A percentile compares a stretch with the other conserved stretches of the same genome.
phyloP scores from a whole-genome alignment of 2,888 invertebrate genomes.

The Cordylochernes scorpioides region DNA sequence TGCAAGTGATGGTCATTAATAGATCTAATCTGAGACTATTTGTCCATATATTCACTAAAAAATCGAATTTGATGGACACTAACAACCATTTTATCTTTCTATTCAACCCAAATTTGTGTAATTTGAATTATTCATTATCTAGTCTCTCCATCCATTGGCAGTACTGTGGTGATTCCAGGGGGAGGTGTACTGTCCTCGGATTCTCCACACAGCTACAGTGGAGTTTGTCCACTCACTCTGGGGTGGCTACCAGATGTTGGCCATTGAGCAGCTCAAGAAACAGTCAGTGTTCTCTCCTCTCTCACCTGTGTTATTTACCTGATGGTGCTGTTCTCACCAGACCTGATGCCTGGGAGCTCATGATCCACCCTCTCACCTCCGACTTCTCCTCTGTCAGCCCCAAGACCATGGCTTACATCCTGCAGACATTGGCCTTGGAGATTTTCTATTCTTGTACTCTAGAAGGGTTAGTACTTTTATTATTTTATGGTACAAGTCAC shows the following conservation, averaged over 20 bases:
- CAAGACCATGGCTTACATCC: slow-evolving; percentile 8
- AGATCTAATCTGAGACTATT: no score
- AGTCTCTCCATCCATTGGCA: no score
- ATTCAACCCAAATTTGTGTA: not conserved
- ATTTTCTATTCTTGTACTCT: slow-evolving; percentile 5
- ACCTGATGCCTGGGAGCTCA: slow-evolving; percentile 8
- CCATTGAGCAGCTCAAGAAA: slow-evolving; percentile 20
- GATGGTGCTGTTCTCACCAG: no score
- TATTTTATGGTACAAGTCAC: no score
- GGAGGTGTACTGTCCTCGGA: slow-evolving; percentile 18
- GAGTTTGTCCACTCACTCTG: slow-evolving; percentile 23
- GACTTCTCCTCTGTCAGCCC: slow-evolving; percentile 2
- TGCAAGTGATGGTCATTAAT: no score
- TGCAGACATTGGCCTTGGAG: slow-evolving; percentile 9
- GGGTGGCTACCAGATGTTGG: slow-evolving; percentile 21
- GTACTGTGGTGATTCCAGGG: no score
- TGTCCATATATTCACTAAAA: no score
- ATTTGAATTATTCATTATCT: not conserved
- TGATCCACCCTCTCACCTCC: slow-evolving; percentile 1
- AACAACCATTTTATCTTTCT: not conserved
- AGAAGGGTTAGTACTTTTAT: not conserved
- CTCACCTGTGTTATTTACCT: not conserved
- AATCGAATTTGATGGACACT: not conserved
- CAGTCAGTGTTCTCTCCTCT: slow-evolving; percentile 16
- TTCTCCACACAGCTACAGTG: slow-evolving; percentile 20